phyloP scores from a whole-genome alignment of 2,888 invertebrate species.

The Panopea generosa region DNA sequence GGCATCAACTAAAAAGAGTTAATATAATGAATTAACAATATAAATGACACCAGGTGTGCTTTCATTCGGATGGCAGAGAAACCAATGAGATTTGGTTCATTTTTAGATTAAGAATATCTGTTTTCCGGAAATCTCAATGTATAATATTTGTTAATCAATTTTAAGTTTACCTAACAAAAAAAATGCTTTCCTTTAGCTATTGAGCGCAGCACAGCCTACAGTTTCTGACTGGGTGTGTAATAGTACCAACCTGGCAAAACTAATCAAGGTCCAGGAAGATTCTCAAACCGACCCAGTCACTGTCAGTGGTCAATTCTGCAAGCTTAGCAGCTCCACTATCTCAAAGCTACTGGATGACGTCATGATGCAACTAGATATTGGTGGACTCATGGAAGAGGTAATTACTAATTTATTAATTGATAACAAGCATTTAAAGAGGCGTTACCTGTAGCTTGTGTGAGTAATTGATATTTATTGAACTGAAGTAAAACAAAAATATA shows the following conservation, averaged over 20 bases:
- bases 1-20: too few relatives aligned
- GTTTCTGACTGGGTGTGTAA: conserved; percentile 60
- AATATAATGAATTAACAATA: too few relatives aligned
- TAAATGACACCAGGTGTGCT: too few relatives aligned
- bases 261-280: conserved; percentile 32
- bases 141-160: too few relatives aligned
- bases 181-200: too few relatives aligned
- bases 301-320: conserved; percentile 74
- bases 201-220: conserved; percentile 47
- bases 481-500: too few relatives aligned
- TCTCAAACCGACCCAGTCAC: conserved; percentile 27
- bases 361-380: conserved; percentile 71
- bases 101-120: too few relatives aligned
- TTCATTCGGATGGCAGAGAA: too few relatives aligned
- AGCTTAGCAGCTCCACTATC: conserved; percentile 56
- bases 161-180: too few relatives aligned
- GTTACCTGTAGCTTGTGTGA: conserved; percentile 3
- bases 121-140: too few relatives aligned
- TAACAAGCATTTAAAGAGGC: conserved; percentile 61
- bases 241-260: conserved; percentile 34
- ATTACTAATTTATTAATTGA: conserved; percentile 2
- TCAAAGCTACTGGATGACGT: conserved; percentile 64
- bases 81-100: too few relatives aligned
- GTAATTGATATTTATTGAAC: too few relatives aligned
- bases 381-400: conserved; percentile 76